Evolutionary conservation across 2,888 invertebrate genomes (phyloP), one percentile per base, ranked within the genome.

Genomic region (Cataglyphis rosenhaueri): DNA sequence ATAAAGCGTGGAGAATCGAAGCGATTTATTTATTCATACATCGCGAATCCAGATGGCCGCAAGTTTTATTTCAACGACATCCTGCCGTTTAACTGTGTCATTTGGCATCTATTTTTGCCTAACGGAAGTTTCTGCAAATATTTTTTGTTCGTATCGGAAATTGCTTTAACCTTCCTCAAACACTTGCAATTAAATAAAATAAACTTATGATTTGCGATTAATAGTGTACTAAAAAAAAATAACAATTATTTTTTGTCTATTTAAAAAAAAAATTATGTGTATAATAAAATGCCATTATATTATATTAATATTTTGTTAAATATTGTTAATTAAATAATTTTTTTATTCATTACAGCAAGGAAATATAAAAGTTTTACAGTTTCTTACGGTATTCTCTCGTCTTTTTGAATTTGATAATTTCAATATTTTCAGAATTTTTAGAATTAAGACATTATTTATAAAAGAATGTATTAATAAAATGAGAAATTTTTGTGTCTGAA

Each of bases 41-140:
- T 44, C 70, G 65, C 81, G 81, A 82, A 87, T 88, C 89, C 88
- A 88, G 89, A 89, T 89, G 88, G 88, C 88, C 79, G 44, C 71
- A 70, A 78, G 84, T 91, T 90, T 91, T 91, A 90, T 91, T 90
- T 88, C 87, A 84, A 86, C 82, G 89, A 90, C 87, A 86, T 83
- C 88, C 85, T 88, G 90, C 88, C 86, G 87, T 87, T 90, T 90
- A 88, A 82, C 84, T 85, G 85, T 91, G 87, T 91, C 89, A 88
- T 90, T 90, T 85, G 84, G 73, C 75, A 82, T 87, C 88, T 91
- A 91, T 91, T 91, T 90, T 87, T 85, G 84, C 84, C 68, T 84
- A 71, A 83, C 81, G 86, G 85, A 85, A 87, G 86, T 85, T 87
- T 86, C 76, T 84, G 78, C 81, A 83, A 78, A 81, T 84, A 44